These are phyloP conservation scores for Clinocottus analis DNA, from an alignment of 2,113 vertebrate genomes.

Conservation along the genomic window DNA sequence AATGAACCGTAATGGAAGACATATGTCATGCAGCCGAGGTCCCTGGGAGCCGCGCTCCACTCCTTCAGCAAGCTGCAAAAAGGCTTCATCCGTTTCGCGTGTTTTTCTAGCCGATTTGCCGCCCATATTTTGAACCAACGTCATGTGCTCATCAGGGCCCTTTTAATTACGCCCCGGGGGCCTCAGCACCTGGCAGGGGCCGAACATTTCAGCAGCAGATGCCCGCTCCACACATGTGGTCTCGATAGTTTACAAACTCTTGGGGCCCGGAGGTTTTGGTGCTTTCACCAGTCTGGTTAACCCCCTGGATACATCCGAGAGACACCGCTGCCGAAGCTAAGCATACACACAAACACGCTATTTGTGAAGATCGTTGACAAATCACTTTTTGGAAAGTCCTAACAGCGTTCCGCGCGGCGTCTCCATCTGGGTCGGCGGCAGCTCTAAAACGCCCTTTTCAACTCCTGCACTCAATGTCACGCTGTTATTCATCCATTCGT, in stretches of 20 bases:
- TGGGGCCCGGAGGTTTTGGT: conserved; percentile 74
- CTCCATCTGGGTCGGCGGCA: background rate
- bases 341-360: conserved; percentile 33
- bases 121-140: conserved; percentile 51
- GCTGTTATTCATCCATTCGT: conserved; percentile 19
- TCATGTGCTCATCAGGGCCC: conserved; percentile 47
- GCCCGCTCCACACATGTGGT: conserved; percentile 69
- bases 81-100: conserved; percentile 20
- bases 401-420: background rate
- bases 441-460: conserved; percentile 27
- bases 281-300: conserved; percentile 75
- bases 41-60: conserved; percentile 64
- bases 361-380: conserved; percentile 19
- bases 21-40: conserved; percentile 75
- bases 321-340: conserved; percentile 26
- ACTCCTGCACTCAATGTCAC: background rate
- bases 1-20: conserved; percentile 81
- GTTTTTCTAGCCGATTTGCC: conserved; percentile 61
- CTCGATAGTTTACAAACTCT: conserved; percentile 81
- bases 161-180: conserved; percentile 64
- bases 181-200: conserved; percentile 53
- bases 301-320: conserved; percentile 55
- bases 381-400: conserved; percentile 14
- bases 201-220: conserved; percentile 52
- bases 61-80: conserved; percentile 42